Base-by-base conservation (phyloP, 2,113 vertebrate species). In the Phylloscopus whistleri region DNA sequence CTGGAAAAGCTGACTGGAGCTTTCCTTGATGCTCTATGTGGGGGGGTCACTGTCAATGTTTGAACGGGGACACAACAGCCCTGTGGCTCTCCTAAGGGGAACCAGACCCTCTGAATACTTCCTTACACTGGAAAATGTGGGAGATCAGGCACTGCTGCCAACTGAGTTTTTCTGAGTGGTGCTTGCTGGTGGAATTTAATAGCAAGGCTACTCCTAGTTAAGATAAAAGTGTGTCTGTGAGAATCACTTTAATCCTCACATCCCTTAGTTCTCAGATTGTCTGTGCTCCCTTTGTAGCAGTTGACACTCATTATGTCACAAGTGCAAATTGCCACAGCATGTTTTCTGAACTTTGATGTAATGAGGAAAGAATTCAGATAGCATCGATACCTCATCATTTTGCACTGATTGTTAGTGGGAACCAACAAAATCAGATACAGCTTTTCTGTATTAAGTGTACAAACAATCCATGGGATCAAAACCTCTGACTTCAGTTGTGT, bases 201-300 rank as follows among this genome's bases (percentile, higher is more conserved):
- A 95, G 89, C 64, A 92, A 62, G 77, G 15, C 26, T 52, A 11
- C 24, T 85, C 27, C 63, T 55, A 30, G 66, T 31, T 78, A 73
- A 78, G 62, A 81, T 67, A 60, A 82, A 91, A 91, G 75, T 30
- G 27, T 85, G 62, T 31, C 62, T 30, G 62, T 8, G 9, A 91
- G 62, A 80, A 51, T 37, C 28, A 33, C 85, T 89, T 89, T 51
- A 85, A 85, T 85, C 49, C 74, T 84, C 31, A 7, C 11, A 46
- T 62, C 62, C 51, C n/a, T 89, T 66, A 39, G 78, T 95, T 94
- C 87, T 90, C 93, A 79, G 87, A 73, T 91, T 92, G 88, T 95
- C 89, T 82, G 37, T 49, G 77, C 58, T 87, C 90, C 92, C 85
- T 90, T 33, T 87, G 52, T 18, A 39, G 60, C 73, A 91, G 26